Conservation (phyloP, 2,888 invertebrate genomes). For the Stramonita haemastoma region DNA sequence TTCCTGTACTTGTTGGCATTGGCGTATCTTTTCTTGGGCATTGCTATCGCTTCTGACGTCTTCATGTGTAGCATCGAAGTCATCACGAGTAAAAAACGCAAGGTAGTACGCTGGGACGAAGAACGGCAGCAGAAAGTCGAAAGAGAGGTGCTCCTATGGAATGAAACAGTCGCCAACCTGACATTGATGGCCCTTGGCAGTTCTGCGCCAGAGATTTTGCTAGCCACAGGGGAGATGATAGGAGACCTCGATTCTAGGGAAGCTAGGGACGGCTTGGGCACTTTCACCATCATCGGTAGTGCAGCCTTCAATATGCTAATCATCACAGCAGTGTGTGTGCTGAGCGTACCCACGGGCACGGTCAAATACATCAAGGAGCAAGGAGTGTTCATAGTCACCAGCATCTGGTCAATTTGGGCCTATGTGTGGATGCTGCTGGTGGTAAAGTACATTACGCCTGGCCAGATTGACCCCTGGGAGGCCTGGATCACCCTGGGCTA, state of each 20-base stretch:
- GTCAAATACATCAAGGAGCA: constrained; percentile 66
- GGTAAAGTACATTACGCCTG: constrained; percentile 66
- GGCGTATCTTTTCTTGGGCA: constrained; percentile 72
- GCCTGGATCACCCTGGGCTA: constrained; percentile 72
- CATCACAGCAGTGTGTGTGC: constrained; percentile 74
- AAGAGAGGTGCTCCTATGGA: constrained; percentile 73
- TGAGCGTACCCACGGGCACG: constrained; percentile 62
- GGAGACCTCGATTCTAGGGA: constrained; percentile 52
- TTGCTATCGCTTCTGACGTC: constrained; percentile 73
- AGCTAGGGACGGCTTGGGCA: constrained; percentile 67
- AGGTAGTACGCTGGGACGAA: constrained; percentile 70
- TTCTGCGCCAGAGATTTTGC: constrained; percentile 74
- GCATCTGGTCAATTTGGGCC: constrained; percentile 73
- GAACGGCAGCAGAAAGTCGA: constrained; percentile 69
- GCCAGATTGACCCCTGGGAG: constrained; percentile 70
- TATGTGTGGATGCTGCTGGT: constrained; percentile 76
- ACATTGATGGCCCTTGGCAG: constrained; percentile 75
- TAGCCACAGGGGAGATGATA: constrained; percentile 68
- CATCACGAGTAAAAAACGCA: constrained; percentile 73
- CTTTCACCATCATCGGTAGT: constrained; percentile 75
- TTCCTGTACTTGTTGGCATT: constrained; percentile 72
- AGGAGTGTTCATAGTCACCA: constrained; percentile 73
- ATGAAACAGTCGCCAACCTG: constrained; percentile 75
- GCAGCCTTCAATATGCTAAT: constrained; percentile 75
- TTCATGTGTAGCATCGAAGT: constrained; percentile 76